Evolutionary conservation across 2,888 invertebrate genomes (phyloP), one percentile per base, ranked within the genome.

Genomic region (Malacosoma neustria): DNA sequence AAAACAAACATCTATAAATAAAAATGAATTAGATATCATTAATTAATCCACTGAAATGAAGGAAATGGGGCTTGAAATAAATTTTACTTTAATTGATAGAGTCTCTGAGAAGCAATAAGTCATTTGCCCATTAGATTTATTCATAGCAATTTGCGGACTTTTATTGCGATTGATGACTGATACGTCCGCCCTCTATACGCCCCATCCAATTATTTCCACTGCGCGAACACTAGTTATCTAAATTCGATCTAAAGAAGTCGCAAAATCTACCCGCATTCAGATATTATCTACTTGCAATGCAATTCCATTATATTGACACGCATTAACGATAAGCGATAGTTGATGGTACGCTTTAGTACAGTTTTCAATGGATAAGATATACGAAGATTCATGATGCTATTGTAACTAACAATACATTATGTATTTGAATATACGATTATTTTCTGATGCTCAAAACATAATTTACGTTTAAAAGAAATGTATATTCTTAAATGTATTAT

Each of bases 161-260:
- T 81, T 80, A 82, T 80, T 76, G 63, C 77, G 75, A 81, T 82
- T 70, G 72, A 74, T 63, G 69, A 66, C 52, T 54, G 80, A 80
- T 82, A 81, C 62, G 58, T 49, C 46, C 51, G 46, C 63, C 69
- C 65, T 52, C 58, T 55, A 57, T 54, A 54, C 59, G 61, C 71
- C 70, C 69, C 60, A 65, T 72, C 74, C 84, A 84, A 82, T 82
- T 84, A 84, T 81, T 82, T 79, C 72, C 71, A 59, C 57, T 60
- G 63, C 65, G 67, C 60, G 62, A 53, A 59, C 61, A 60, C 58
- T 46, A 49, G 58, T 66, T 80, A 82, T 84, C 82, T 76, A 65
- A 77, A 80, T 74, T 77, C 72, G 73, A 81, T 81, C 84, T 65
- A 48, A 67, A 70, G 68, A 67, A 70, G 56, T 67, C 54, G 42